Percentiles rank a stretch among this genome's conserved stretches.
Conservation (phyloP, 2,113 vertebrate species). For the Tachysurus vachellii region DNA sequence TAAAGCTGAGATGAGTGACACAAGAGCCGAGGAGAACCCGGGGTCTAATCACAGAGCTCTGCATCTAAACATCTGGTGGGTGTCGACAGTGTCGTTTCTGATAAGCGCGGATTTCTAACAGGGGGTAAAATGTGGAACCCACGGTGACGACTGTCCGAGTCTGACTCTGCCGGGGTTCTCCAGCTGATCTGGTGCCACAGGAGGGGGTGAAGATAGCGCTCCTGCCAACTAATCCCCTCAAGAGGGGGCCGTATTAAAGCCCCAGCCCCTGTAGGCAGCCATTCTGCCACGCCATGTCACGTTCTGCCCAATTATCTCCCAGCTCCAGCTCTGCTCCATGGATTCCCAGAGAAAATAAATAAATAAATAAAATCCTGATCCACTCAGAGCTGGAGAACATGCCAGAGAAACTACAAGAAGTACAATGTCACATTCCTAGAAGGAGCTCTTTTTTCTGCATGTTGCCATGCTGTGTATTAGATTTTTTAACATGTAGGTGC, state of each 20-base stretch:
- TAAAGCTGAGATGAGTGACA: not conserved
- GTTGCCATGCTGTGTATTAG: not conserved
- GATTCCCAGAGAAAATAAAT: constrained; percentile 34
- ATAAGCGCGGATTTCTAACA: not conserved
- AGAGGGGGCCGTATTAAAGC: constrained; percentile 46
- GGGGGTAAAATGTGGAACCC: not conserved
- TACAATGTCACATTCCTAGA: not conserved
- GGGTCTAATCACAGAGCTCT: not conserved
- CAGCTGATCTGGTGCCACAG: constrained; percentile 32
- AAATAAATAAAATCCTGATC: constrained; percentile 18
- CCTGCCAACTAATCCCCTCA: constrained; percentile 49
- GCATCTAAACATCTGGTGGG: not conserved
- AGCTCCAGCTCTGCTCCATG: constrained; percentile 45
- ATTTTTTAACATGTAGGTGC: not conserved
- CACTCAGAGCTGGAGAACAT: constrained; percentile 12
- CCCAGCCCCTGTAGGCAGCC: constrained; percentile 39
- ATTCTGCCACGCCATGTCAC: constrained; percentile 46
- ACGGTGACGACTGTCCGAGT: constrained; percentile 4
- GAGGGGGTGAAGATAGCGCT: constrained; percentile 47
- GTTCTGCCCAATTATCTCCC: constrained; percentile 58
- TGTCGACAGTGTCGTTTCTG: not conserved
- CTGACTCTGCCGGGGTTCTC: constrained; percentile 8
- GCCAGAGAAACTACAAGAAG: not conserved
- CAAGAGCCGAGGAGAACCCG: constrained; percentile 3
- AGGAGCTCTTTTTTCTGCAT: not conserved